These are phyloP conservation scores for Octomys mimax DNA, from an alignment of 2,797 vertebrate genomes.

Conservation along the genomic window DNA sequence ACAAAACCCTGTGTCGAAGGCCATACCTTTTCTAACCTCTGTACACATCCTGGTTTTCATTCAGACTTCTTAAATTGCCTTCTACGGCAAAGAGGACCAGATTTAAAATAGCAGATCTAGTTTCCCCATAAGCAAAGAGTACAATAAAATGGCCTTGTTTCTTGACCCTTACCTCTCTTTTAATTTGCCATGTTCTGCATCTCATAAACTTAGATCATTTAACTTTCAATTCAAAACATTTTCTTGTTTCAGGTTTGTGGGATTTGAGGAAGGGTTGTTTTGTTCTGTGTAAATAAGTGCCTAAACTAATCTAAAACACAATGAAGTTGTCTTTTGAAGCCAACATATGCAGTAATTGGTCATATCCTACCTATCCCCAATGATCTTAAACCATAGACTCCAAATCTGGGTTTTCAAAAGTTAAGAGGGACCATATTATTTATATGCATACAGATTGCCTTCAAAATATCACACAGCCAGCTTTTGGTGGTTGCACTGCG, in stretches of 20 bases:
- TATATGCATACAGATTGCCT: not conserved
- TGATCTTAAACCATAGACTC: not conserved
- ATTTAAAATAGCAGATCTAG: constrained; percentile 83
- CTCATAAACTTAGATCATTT: constrained; percentile 47
- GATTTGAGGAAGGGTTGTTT: not conserved
- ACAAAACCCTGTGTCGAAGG: constrained; percentile 59
- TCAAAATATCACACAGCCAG: not conserved
- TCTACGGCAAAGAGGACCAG: constrained; percentile 77
- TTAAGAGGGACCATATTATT: not conserved
- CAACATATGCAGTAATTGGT: constrained; percentile 7
- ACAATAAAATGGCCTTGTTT: constrained; percentile 78
- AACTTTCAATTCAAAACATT: constrained; percentile 31
- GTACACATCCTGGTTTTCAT: constrained; percentile 79
- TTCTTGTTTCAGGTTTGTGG: not conserved
- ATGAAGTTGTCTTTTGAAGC: not conserved
- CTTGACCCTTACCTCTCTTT: constrained; percentile 77
- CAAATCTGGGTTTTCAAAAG: not conserved
- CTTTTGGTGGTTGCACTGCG: constrained; percentile 25
- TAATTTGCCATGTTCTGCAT: constrained; percentile 51
- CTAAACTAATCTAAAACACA: not conserved
- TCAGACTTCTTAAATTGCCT: constrained; percentile 81
- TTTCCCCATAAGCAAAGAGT: constrained; percentile 82
- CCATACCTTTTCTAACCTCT: constrained; percentile 78
- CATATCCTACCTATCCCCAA: not conserved
- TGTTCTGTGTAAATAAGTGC: constrained; percentile 1